Evolutionary conservation across 1,140 invertebrate genomes (phyloP).

Genomic region (Trinorchestia longiramus): DNA sequence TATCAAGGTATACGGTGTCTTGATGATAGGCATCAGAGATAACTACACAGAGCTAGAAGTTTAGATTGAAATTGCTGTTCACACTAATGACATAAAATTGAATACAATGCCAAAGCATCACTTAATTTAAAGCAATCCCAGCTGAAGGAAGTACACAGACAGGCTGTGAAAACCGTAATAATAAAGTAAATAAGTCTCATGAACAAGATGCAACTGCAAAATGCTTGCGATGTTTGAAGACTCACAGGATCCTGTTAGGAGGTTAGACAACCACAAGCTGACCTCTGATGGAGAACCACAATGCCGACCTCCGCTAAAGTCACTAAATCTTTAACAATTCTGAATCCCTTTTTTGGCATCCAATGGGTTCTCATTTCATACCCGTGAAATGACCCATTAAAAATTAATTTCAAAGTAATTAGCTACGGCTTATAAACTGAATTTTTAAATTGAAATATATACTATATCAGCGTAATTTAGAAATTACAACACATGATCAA

Average conservation of each 20-base stretch:
- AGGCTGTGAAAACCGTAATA: not conserved
- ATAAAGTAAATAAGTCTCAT: not conserved
- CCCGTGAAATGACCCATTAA: not conserved
- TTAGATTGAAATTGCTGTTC: not conserved
- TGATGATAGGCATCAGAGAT: not conserved
- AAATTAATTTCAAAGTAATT: not conserved
- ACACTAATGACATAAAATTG: not conserved
- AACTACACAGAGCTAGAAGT: not conserved
- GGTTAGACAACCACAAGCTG: not conserved
- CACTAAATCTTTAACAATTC: not conserved
- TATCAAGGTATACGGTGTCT: not conserved
- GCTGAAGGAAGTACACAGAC: not conserved
- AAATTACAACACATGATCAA: not conserved
- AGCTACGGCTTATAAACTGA: not conserved
- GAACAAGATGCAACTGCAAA: not conserved
- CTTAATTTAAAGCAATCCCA: not conserved
- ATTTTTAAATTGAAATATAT: not conserved
- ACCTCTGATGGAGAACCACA: not conserved
- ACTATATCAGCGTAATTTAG: not conserved
- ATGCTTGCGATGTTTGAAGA: not conserved
- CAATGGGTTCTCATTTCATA: not conserved
- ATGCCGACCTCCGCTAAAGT: not conserved
- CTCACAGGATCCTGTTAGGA: not conserved
- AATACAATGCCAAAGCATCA: not conserved
- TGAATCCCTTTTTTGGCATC: not conserved